Evolutionary conservation across 2,113 vertebrate species (phyloP).

Genomic region (Saimiri boliviensis): DNA sequence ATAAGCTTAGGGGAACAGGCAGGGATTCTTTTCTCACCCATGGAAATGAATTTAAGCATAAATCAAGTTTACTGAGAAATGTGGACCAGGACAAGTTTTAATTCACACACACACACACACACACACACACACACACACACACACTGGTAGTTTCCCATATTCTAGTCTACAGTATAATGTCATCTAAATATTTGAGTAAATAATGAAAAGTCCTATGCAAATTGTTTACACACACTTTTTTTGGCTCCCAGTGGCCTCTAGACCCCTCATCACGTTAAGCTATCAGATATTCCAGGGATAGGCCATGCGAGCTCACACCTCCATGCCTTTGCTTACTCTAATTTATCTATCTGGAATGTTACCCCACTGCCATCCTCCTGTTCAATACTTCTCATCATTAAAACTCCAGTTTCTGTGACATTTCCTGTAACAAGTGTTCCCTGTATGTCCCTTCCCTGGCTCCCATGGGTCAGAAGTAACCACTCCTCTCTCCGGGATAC

Average conservation of each 20-base stretch:
- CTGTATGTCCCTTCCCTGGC: not conserved
- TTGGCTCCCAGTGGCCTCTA: not conserved
- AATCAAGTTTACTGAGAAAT: not conserved
- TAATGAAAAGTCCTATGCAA: not conserved
- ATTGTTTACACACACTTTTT: not conserved
- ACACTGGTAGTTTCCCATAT: not conserved
- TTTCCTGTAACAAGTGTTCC: not conserved
- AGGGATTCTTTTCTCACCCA: not conserved
- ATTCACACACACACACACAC: not conserved
- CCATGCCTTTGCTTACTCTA: not conserved
- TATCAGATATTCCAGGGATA: not conserved
- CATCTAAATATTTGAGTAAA: not conserved
- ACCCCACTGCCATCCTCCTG: not conserved
- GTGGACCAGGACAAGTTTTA: not conserved
- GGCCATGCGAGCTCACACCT: not conserved
- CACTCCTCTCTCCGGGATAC: not conserved
- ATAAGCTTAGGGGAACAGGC: not conserved
- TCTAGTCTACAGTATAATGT: not conserved
- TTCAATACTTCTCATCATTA: not conserved
- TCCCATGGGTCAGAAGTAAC: not conserved
- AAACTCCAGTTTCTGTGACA: not conserved
- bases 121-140: too few species aligned
- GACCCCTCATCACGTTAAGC: not conserved
- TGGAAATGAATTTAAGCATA: not conserved
- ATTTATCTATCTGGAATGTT: not conserved